phyloP scores from a whole-genome alignment of 2,888 invertebrate species.

The Suillia variegata region DNA sequence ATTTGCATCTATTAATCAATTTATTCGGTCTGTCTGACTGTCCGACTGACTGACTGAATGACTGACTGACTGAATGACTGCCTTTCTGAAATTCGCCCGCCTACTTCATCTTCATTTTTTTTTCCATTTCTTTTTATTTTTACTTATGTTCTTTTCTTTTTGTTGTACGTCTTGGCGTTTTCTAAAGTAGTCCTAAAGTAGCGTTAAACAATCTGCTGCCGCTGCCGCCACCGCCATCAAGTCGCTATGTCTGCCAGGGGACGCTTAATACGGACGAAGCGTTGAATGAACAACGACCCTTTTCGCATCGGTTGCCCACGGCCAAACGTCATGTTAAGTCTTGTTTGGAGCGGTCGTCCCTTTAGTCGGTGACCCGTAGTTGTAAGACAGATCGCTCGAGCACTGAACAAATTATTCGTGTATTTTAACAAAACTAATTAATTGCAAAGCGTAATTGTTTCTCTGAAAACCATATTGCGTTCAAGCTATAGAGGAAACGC shows the following conservation, averaged over 20 bases:
- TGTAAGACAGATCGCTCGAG: background rate
- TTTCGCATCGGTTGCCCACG: conserved; percentile 14
- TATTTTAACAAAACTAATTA: too few species aligned
- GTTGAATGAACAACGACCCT: background rate
- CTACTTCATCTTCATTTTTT: background rate
- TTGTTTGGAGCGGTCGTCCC: background rate
- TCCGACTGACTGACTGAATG: background rate
- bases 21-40: conserved; percentile 29
- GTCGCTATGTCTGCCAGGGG: conserved; percentile 1
- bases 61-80: background rate
- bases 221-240: background rate
- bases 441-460: too few species aligned
- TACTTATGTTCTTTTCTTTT: background rate
- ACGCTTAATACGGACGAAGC: background rate
- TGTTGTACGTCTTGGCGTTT: background rate
- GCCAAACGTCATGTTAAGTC: conserved; percentile 8
- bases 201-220: conserved; percentile 18
- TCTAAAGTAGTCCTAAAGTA: conserved; percentile 36
- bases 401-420: too few species aligned
- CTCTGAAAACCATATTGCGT: too few species aligned
- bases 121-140: background rate
- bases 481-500: too few species aligned
- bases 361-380: conserved; percentile 6
- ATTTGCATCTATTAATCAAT: conserved; percentile 61
- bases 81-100: background rate